These are phyloP conservation scores for Synergus japonicus DNA, from an alignment of 2,888 invertebrate species.

Conservation along the genomic window DNA sequence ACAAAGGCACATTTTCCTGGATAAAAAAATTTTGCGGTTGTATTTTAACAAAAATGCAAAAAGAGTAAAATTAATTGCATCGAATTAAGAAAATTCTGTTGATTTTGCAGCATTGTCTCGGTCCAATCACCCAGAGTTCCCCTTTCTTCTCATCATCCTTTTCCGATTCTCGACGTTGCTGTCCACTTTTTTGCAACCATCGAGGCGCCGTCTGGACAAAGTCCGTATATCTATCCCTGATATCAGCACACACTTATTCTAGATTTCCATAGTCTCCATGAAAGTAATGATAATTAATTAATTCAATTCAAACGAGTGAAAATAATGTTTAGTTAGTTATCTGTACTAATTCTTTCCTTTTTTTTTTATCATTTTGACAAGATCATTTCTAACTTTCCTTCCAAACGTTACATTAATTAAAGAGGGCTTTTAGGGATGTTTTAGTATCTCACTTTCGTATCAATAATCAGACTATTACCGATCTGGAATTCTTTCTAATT, in stretches of 20 bases:
- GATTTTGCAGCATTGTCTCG: neutral
- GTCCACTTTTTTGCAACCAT: slow-evolving; percentile 18
- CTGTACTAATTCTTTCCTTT: neutral
- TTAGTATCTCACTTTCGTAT: neutral
- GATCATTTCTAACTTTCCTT: neutral
- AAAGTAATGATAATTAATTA: neutral
- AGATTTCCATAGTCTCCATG: neutral
- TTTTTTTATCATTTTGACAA: neutral
- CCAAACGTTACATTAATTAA: neutral
- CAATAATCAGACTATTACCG: neutral
- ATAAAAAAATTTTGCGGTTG: too few species aligned
- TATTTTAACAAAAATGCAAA: neutral
- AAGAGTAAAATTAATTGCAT: neutral
- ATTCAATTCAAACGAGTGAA: neutral
- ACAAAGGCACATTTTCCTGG: neutral
- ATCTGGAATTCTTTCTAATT: slow-evolving; percentile 3
- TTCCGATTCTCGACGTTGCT: slow-evolving; percentile 1
- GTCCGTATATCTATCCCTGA: slow-evolving; percentile 22
- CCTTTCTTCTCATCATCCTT: slow-evolving; percentile 16
- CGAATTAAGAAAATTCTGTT: neutral
- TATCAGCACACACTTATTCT: neutral
- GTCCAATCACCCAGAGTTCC: slow-evolving; percentile 1
- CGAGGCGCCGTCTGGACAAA: slow-evolving; percentile 38
- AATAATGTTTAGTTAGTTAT: neutral
- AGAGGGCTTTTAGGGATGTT: neutral